These are phyloP conservation scores for Sycobia sp. DNA, from an alignment of 1,140 invertebrate genomes.

Conservation along the genomic window DNA sequence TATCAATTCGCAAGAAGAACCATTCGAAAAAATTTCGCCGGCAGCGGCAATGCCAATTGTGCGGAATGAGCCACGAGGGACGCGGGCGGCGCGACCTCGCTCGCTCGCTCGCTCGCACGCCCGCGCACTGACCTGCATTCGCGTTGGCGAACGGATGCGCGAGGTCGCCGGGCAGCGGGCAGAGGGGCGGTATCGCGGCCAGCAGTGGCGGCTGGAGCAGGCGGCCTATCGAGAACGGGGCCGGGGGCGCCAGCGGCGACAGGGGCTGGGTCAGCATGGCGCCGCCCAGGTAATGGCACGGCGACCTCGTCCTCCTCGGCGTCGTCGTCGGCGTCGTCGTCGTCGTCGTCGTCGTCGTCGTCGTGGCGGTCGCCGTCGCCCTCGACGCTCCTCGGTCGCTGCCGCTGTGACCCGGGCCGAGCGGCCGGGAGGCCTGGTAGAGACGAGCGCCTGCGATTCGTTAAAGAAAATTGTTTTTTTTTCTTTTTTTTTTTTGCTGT, in stretches of 20 bases:
- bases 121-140: conserved; percentile 54
- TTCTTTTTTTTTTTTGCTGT: too few relatives aligned
- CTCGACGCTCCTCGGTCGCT: too few relatives aligned
- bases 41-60: too few relatives aligned
- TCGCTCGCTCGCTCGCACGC: too few relatives aligned
- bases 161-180: conserved; percentile 4
- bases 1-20: too few relatives aligned
- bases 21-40: too few relatives aligned
- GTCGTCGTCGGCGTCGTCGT: background rate
- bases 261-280: conserved; percentile 10
- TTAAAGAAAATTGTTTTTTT: too few relatives aligned
- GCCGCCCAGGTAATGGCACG: too few relatives aligned
- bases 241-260: conserved; percentile 9
- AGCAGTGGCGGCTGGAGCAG: conserved; percentile 22
- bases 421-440: conserved; percentile 1
- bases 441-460: background rate
- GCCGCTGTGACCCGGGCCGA: too few relatives aligned
- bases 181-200: conserved; percentile 1
- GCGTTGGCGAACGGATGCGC: conserved; percentile 11
- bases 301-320: background rate
- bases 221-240: conserved; percentile 15
- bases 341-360: background rate
- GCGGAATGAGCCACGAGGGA: too few relatives aligned
- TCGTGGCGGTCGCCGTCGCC: too few relatives aligned
- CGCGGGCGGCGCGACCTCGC: too few relatives aligned